Percentiles rank a stretch among this genome's conserved stretches.
These are phyloP conservation scores for Hafferia zeledoni DNA, from an alignment of 2,797 vertebrate species.

Conservation along the genomic window DNA sequence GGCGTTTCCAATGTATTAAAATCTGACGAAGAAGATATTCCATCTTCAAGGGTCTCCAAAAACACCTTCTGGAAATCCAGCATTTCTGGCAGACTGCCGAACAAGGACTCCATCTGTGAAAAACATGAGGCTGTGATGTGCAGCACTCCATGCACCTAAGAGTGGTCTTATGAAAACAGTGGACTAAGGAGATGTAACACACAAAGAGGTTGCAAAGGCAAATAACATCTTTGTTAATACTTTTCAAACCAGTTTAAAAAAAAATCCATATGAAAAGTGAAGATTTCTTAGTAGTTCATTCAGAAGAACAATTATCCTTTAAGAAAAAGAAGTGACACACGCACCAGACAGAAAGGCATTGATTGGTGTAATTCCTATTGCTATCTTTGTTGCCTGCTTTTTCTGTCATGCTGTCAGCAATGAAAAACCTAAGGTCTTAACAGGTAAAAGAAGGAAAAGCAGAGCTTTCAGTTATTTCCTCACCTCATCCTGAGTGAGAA, in stretches of 20 bases:
- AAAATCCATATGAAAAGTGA: not conserved
- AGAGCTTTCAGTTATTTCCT: not conserved
- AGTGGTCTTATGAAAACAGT: not conserved
- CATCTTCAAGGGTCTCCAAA: slow-evolving; percentile 94
- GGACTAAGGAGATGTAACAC: not conserved
- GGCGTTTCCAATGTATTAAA: slow-evolving; percentile 90
- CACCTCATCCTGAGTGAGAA: slow-evolving; percentile 95
- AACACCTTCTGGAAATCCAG: slow-evolving; percentile 97
- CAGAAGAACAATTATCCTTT: not conserved
- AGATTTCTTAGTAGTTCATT: not conserved
- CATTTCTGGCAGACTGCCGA: slow-evolving; percentile 97
- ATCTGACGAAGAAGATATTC: slow-evolving; percentile 90
- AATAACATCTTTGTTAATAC: not conserved
- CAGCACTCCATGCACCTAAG: not conserved
- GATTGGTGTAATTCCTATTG: not conserved
- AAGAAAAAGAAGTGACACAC: not conserved
- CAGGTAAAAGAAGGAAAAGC: not conserved
- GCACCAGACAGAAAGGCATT: not conserved
- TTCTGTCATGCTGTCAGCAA: not conserved
- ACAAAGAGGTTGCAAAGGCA: not conserved
- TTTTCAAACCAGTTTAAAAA: not conserved
- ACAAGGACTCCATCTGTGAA: slow-evolving; percentile 93
- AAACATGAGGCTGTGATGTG: not conserved
- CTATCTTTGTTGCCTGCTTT: not conserved
- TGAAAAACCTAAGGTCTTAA: not conserved